Percentiles rank a stretch among this genome's conserved stretches.
Evolutionary conservation across 2,797 vertebrate genomes (phyloP).

Genomic region (Scolopax bukidnonensis): DNA sequence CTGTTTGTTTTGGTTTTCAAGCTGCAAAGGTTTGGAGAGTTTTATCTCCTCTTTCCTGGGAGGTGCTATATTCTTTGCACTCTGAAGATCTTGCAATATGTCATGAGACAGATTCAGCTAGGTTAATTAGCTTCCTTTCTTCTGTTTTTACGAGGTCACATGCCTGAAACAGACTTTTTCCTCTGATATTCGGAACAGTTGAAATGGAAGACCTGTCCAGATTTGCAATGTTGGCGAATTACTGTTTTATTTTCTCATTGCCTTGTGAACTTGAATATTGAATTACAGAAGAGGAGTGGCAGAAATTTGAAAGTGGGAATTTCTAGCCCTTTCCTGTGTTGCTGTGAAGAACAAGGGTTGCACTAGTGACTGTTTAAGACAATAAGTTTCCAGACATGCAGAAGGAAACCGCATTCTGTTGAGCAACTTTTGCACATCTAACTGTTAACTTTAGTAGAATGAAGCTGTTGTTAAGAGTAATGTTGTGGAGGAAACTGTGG

Average conservation of each 20-base stretch:
- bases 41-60: background rate
- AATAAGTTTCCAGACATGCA: background rate
- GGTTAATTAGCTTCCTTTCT: background rate
- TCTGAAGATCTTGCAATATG: background rate
- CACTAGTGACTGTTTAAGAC: background rate
- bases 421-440: background rate
- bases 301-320: background rate
- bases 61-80: background rate
- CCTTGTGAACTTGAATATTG: background rate
- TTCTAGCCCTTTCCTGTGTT: background rate
- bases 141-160: background rate
- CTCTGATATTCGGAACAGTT: background rate
- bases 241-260: background rate
- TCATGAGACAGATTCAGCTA: background rate
- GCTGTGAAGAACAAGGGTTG: background rate
- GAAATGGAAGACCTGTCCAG: background rate
- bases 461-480: background rate
- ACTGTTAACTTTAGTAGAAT: background rate
- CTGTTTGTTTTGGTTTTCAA: background rate
- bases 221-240: background rate
- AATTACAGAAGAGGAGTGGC: background rate
- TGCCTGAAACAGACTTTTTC: background rate
- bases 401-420: background rate
- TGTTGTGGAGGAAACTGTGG: background rate
- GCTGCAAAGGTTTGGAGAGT: background rate